These are phyloP conservation scores for Dryobotodes eremita DNA, from an alignment of 2,888 invertebrate species.

Conservation along the genomic window DNA sequence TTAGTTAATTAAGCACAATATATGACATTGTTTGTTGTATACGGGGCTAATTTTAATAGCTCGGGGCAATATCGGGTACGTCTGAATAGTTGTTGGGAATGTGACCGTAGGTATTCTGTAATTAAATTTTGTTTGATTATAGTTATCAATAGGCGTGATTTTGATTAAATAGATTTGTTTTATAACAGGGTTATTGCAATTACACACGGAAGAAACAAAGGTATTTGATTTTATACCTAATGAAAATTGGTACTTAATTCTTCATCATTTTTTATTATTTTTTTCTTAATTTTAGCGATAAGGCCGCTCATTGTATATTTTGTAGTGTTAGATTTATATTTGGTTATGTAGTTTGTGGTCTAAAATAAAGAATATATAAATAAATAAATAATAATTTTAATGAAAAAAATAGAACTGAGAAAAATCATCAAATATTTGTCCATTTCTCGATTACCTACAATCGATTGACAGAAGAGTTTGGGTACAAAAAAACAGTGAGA, in stretches of 20 bases:
- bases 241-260: neutral
- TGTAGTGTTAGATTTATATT: no score
- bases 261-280: no score
- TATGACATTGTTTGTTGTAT: conserved; percentile 72
- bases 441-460: neutral
- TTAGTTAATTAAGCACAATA: conserved; percentile 87
- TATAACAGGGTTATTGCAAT: neutral
- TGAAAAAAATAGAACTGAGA: neutral
- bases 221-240: neutral
- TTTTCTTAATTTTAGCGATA: no score
- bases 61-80: conserved; percentile 47
- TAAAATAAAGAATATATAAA: no score
- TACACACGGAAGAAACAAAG: neutral
- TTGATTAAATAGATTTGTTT: conserved; percentile 8
- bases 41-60: conserved; percentile 68
- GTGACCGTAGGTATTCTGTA: conserved; percentile 72
- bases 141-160: conserved; percentile 23
- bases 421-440: neutral
- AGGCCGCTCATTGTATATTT: no score
- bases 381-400: neutral
- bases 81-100: conserved; percentile 49
- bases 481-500: neutral
- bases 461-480: neutral
- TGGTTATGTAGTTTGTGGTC: no score
- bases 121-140: conserved; percentile 68